phyloP scores from a whole-genome alignment of 2,113 vertebrate species.

The Hystrix brachyura region DNA sequence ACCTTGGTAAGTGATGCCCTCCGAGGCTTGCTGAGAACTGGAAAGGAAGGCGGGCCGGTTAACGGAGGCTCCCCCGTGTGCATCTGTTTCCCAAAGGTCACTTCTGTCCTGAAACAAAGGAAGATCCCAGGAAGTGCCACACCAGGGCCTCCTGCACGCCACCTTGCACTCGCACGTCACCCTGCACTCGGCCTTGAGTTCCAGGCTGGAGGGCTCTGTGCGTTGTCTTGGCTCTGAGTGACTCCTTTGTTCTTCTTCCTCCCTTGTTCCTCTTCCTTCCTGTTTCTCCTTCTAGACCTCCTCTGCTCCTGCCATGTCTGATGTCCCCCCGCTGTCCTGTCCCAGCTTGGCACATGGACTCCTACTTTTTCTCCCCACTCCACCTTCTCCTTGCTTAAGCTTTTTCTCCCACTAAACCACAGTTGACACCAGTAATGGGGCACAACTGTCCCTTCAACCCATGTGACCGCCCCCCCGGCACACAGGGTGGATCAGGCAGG shows the following conservation, averaged over 20 bases:
- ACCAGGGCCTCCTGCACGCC: accelerated
- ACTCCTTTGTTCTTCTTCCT: background rate
- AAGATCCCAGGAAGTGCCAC: background rate
- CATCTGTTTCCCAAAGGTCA: background rate
- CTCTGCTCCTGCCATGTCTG: too few relatives aligned
- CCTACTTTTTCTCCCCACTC: background rate
- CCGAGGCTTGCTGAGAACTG: background rate
- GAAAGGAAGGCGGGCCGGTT: accelerated
- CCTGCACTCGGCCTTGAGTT: background rate
- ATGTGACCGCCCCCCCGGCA: background rate
- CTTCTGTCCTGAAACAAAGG: too few relatives aligned
- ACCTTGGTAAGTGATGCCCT: background rate
- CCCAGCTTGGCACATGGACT: background rate
- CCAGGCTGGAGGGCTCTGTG: accelerated
- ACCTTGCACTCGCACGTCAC: too few relatives aligned
- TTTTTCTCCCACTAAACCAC: too few relatives aligned
- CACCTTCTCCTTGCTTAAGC: background rate
- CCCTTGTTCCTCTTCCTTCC: accelerated
- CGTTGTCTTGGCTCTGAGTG: accelerated
- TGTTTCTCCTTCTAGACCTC: too few relatives aligned
- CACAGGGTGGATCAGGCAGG: background rate
- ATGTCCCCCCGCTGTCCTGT: background rate
- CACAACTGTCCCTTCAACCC: accelerated
- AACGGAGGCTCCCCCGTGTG: accelerated
- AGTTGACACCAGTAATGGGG: accelerated